Base-by-base conservation (phyloP, 2,113 vertebrate genomes). In the Gadus macrocephalus region DNA sequence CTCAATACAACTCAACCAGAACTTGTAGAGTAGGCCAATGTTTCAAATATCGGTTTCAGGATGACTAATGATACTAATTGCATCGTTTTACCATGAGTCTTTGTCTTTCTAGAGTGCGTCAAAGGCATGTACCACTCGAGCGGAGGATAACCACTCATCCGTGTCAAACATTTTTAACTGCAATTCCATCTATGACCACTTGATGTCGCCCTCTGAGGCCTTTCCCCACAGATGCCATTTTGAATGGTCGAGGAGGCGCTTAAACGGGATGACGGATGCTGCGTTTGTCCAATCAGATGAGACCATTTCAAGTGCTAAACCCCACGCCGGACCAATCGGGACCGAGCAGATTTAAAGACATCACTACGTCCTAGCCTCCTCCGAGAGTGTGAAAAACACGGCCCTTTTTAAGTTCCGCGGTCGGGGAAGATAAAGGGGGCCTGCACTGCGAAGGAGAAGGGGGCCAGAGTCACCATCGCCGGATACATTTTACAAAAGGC, bases 331-430 rank as follows among this genome's bases (percentile, higher is more conserved):
- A 42, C 90, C 90, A 90, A 91, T 91, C 72, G 70, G 4, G 11
- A 5, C 28, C 6, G 17, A 0, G 22, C 35, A 79, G 76, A 72
- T 12, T 15, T 5, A 77, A 67, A 20, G 77, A 0, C 11, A 11
- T 62, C 42, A 35, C 63, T 69, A 66, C 61, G 75, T 69, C 16
- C 74, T 86, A 28, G 58, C 90, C 85, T 74, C 75, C 64, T 69
- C 78, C 8, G 11, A 49, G 42, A 49, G 67, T 68, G 80, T 72
- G 65, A 58, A 58, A 78, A 76, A 75, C 67, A 79, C 85, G 86
- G 84, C 84, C 87, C 75, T 89, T 70, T 87, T 85, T 86, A 92
- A 92, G 87, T 91, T 91, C 84, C 81, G 68, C 80, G 73, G 76
- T 67, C 70, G 83, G 84, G 82, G 81, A 79, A 85, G 87, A 86